Conservation (phyloP, 2,797 vertebrate genomes). For the Pterois miles region DNA sequence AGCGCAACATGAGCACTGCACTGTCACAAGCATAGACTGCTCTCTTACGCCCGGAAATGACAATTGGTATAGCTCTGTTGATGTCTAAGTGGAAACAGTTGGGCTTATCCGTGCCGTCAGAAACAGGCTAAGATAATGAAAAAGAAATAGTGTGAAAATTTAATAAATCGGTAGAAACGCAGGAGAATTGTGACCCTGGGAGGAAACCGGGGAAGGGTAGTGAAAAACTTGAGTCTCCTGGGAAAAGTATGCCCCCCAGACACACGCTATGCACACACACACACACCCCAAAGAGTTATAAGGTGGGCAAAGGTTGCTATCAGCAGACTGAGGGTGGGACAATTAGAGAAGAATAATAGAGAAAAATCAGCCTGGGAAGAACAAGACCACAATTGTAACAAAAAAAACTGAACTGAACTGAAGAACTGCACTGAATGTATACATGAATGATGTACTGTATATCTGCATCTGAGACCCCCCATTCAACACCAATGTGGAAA, state of each 20-base stretch:
- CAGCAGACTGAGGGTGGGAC: constrained; percentile 68
- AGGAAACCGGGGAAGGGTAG: too few relatives aligned
- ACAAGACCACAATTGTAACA: constrained; percentile 28
- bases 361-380: constrained; percentile 31
- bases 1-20: too few relatives aligned
- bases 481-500: neutral
- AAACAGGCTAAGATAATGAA: too few relatives aligned
- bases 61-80: too few relatives aligned
- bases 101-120: too few relatives aligned
- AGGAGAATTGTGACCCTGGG: too few relatives aligned
- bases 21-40: too few relatives aligned
- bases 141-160: too few relatives aligned
- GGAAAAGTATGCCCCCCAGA: neutral
- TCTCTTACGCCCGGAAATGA: too few relatives aligned
- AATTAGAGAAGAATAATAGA: constrained; percentile 66
- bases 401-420: neutral
- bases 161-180: too few relatives aligned
- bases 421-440: neutral
- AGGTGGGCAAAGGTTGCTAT: constrained; percentile 80
- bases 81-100: too few relatives aligned
- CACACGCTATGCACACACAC: constrained; percentile 18
- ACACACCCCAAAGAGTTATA: constrained; percentile 51
- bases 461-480: neutral
- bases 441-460: neutral
- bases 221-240: too few relatives aligned